Evolutionary conservation across 2,888 invertebrate species (phyloP).

Genomic region (Neria commutata): DNA sequence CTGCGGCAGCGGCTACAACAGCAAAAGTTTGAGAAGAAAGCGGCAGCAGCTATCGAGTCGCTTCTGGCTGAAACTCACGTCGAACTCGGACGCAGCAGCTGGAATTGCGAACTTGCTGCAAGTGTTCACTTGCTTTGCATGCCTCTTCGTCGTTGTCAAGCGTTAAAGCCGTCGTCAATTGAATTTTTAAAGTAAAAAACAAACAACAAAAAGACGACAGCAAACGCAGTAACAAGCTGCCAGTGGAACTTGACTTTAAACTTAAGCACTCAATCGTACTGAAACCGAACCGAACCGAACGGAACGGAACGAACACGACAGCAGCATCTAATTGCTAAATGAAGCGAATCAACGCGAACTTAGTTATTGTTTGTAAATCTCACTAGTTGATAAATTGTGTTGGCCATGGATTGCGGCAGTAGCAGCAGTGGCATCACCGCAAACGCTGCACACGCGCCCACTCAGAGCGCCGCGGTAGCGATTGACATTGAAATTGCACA

Average conservation of each 20-base stretch:
- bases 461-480: not conserved
- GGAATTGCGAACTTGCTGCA: not conserved
- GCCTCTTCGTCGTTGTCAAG: not conserved
- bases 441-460: not conserved
- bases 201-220: not conserved
- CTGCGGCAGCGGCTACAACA: no score
- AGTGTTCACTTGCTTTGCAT: not conserved
- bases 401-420: not conserved
- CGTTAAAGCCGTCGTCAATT: not conserved
- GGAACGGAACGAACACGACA: not conserved
- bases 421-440: not conserved
- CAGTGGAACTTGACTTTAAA: not conserved
- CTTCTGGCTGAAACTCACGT: conserved; percentile 38
- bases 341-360: not conserved
- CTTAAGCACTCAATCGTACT: not conserved
- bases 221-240: not conserved
- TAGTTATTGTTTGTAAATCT: not conserved
- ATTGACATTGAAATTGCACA: not conserved
- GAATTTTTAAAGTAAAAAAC: not conserved
- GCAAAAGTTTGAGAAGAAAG: not conserved
- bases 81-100: no score
- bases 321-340: conserved; percentile 1
- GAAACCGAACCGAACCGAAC: not conserved
- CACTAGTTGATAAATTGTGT: not conserved
- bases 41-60: conserved; percentile 36